These are phyloP conservation scores for Clytia hemisphaerica DNA, from an alignment of 30 jellyfish, hydroid and myxozoan genomes.

Conservation along the genomic window DNA sequence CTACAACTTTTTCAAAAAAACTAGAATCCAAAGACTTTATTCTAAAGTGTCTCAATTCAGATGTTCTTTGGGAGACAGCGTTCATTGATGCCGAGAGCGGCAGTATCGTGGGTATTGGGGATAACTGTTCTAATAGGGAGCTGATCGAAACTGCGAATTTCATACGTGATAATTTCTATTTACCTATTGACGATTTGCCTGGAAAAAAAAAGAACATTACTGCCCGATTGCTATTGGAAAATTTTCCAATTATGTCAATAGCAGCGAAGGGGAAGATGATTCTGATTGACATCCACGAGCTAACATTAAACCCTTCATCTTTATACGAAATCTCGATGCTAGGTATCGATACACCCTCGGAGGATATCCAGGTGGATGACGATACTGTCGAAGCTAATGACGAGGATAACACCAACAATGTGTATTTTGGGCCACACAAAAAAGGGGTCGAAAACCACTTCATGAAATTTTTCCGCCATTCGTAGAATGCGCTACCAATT, in stretches of 20 bases:
- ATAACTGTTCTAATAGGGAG: no score
- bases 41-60: no score
- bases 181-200: slow-evolving; percentile 16
- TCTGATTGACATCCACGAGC: slow-evolving; percentile 5
- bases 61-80: no score
- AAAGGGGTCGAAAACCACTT: slow-evolving; percentile 11
- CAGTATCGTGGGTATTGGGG: no score
- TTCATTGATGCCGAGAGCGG: no score
- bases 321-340: slow-evolving; percentile 1
- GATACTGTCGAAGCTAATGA: background rate
- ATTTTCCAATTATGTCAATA: background rate
- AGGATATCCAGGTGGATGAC: background rate
- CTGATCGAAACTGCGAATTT: no score
- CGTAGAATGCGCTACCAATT: slow-evolving; percentile 12
- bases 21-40: no score
- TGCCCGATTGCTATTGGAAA: slow-evolving; percentile 6
- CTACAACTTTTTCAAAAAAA: no score
- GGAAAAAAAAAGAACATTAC: background rate
- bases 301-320: slow-evolving; percentile 9
- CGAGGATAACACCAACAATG: no score
- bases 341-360: background rate
- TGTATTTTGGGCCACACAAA: slow-evolving; percentile 10
- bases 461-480: slow-evolving; percentile 1
- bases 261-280: background rate
- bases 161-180: no score